Percentiles rank a stretch among this genome's conserved stretches.
phyloP scores from a whole-genome alignment of 2,797 vertebrate species.

The Enteromius trimaculatus region DNA sequence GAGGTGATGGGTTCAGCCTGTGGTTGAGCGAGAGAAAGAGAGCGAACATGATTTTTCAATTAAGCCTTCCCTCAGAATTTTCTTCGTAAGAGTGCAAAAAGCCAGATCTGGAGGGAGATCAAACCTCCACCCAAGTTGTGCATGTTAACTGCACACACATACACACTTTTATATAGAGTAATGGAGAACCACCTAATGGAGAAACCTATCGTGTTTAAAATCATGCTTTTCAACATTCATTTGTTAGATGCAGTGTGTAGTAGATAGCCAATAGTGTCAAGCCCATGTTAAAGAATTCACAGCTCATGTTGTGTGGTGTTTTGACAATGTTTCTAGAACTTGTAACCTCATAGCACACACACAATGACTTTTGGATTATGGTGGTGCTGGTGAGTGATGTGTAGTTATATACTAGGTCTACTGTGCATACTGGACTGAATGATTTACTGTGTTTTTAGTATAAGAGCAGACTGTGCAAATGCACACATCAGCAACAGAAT shows the following conservation, averaged over 20 bases:
- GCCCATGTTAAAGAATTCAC: neutral
- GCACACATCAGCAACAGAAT: neutral
- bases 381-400: slow-evolving; percentile 16
- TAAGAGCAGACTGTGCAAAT: neutral
- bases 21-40: slow-evolving; percentile 21
- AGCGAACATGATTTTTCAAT: slow-evolving; percentile 64
- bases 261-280: neutral
- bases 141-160: neutral
- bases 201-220: neutral
- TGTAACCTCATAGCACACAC: neutral
- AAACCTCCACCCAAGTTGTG: slow-evolving; percentile 48
- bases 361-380: neutral
- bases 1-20: slow-evolving; percentile 38
- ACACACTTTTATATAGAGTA: neutral
- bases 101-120: slow-evolving; percentile 58
- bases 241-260: neutral
- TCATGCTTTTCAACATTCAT: neutral
- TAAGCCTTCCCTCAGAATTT: slow-evolving; percentile 52
- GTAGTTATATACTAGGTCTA: neutral
- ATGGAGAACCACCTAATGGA: neutral
- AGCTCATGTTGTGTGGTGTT: slow-evolving; percentile 11
- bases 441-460: neutral
- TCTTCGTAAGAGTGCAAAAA: slow-evolving; percentile 54
- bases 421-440: neutral
- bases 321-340: slow-evolving; percentile 13